Percentiles rank a stretch among this genome's conserved stretches.
These are phyloP conservation scores for Psylliodes chrysocephalus DNA, from an alignment of 2,888 invertebrate species.

Conservation along the genomic window DNA sequence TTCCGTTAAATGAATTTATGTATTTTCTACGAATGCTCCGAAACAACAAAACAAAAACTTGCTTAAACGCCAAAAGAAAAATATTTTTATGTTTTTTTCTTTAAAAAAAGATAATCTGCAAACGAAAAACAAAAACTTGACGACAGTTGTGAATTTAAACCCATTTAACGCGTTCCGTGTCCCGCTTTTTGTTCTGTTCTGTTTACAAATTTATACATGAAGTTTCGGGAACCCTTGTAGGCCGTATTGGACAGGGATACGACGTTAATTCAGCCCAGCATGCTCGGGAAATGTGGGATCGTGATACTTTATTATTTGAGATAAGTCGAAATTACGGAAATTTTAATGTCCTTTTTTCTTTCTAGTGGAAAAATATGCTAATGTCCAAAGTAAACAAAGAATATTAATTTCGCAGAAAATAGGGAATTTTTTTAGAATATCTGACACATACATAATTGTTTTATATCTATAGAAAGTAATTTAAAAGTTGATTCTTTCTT, in stretches of 20 bases:
- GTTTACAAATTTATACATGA: slow-evolving; percentile 19
- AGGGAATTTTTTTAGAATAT: too few relatives aligned
- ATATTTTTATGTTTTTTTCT: neutral
- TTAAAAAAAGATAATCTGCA: slow-evolving; percentile 10
- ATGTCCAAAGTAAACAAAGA: slow-evolving; percentile 1
- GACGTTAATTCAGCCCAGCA: slow-evolving; percentile 3
- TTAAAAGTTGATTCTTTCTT: too few relatives aligned
- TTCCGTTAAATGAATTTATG: neutral
- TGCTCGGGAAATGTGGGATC: slow-evolving; percentile 7
- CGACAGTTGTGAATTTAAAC: slow-evolving; percentile 29
- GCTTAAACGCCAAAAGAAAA: neutral
- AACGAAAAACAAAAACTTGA: slow-evolving; percentile 20
- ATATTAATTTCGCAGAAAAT: too few relatives aligned
- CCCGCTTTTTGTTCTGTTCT: slow-evolving; percentile 17
- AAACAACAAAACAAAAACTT: neutral
- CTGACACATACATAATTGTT: too few relatives aligned
- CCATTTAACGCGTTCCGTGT: slow-evolving; percentile 15
- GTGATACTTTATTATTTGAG: slow-evolving; percentile 15
- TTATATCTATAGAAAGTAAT: too few relatives aligned
- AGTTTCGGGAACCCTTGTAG: slow-evolving; percentile 1
- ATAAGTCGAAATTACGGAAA: slow-evolving; percentile 20
- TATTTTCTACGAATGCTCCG: neutral
- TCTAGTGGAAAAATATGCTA: slow-evolving; percentile 16
- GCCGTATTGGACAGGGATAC: slow-evolving; percentile 3
- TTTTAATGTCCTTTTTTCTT: slow-evolving; percentile 13